These are phyloP conservation scores for Trogon melanurus DNA, from an alignment of 2,113 vertebrate genomes.

Conservation along the genomic window DNA sequence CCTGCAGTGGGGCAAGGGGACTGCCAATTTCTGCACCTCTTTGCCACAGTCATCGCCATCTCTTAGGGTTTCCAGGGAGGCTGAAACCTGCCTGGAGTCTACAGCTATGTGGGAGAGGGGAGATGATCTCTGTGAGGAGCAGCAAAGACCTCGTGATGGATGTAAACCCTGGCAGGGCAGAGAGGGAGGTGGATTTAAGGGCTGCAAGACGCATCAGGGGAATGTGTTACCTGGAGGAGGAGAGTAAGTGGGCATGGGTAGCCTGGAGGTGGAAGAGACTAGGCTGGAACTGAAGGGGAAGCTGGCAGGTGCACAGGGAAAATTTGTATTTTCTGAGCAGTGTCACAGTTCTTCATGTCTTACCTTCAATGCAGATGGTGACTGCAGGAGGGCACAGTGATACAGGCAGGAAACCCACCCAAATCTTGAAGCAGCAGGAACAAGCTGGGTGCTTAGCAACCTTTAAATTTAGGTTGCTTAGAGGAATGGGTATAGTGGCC, in stretches of 20 bases:
- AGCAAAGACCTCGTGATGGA: not conserved
- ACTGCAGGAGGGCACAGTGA: not conserved
- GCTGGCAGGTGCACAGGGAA: not conserved
- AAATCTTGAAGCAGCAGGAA: not conserved
- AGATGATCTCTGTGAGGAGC: not conserved
- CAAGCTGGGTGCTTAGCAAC: not conserved
- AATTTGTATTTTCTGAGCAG: not conserved
- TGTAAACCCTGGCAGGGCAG: accelerated
- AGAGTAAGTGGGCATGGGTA: not conserved
- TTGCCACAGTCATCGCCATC: not conserved
- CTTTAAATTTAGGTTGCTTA: not conserved
- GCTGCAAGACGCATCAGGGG: not conserved
- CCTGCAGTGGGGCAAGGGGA: not conserved
- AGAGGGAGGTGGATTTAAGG: not conserved
- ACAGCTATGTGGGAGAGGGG: not conserved
- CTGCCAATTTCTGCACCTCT: not conserved
- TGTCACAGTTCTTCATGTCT: not conserved
- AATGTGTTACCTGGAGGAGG: not conserved
- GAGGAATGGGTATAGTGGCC: not conserved
- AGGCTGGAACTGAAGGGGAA: not conserved
- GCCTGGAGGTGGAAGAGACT: not conserved
- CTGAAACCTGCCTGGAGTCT: not conserved
- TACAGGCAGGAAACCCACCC: not conserved
- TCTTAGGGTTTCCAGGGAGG: not conserved
- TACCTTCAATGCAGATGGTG: not conserved